Percentiles rank a stretch among this genome's conserved stretches.
Conservation (phyloP, 2,888 invertebrate species). For the Argyresthia goedartella region DNA sequence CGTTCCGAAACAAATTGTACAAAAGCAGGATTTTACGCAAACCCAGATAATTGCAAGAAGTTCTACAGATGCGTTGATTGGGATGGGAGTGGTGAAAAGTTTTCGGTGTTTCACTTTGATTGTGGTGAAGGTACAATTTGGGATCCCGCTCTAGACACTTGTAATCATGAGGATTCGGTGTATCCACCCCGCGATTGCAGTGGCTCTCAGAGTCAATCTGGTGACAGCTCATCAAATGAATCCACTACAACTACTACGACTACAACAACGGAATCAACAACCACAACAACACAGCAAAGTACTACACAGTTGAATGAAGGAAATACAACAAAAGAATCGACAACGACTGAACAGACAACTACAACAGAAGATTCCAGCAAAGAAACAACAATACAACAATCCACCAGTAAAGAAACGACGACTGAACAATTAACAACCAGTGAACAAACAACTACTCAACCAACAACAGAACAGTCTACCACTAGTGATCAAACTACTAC, state of each 20-base stretch:
- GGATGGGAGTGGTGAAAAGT: constrained; percentile 64
- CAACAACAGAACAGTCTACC: constrained; percentile 10
- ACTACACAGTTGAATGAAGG: constrained; percentile 6
- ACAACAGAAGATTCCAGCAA: not conserved
- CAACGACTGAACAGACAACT: constrained; percentile 3
- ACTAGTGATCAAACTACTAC: constrained; percentile 13
- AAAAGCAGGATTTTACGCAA: constrained; percentile 73
- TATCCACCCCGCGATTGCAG: constrained; percentile 68
- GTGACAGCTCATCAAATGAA: constrained; percentile 20
- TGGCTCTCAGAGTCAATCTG: constrained; percentile 30
- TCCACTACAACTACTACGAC: constrained; percentile 11
- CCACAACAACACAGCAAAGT: constrained; percentile 11
- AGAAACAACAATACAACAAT: constrained; percentile 5
- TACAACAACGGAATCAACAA: constrained; percentile 12
- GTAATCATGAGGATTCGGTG: constrained; percentile 76
- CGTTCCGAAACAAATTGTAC: constrained; percentile 50
- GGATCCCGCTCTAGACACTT: constrained; percentile 75
- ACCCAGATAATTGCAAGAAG: constrained; percentile 73
- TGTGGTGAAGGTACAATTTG: constrained; percentile 80
- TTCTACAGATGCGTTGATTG: constrained; percentile 77
- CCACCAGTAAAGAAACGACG: constrained; percentile 15
- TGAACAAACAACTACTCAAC: constrained; percentile 13
- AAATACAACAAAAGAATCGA: constrained; percentile 6
- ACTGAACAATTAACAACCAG: constrained; percentile 14
- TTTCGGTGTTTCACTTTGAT: constrained; percentile 75